Conservation (phyloP, 2,797 vertebrate species). For the Coranthus polyacanthus region DNA sequence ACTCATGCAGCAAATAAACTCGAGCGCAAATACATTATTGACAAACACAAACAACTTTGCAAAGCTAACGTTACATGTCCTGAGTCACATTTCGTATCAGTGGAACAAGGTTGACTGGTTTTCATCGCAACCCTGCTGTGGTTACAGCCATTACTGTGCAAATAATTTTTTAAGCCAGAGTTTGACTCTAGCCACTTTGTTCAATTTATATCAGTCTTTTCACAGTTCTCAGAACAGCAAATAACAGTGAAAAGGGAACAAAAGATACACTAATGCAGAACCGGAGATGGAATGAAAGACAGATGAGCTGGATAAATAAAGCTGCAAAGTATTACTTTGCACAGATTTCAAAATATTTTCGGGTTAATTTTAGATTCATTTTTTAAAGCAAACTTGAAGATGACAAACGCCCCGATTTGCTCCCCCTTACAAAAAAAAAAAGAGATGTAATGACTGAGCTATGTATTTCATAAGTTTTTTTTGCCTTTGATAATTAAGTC, state of each 20-base stretch:
- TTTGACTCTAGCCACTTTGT: constrained; percentile 17
- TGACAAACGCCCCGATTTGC: constrained; percentile 11
- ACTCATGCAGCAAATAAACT: constrained; percentile 38
- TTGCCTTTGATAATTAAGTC: constrained; percentile 52
- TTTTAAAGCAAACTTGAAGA: constrained; percentile 42
- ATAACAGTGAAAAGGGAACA: constrained; percentile 48
- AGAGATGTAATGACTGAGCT: background rate
- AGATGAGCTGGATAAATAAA: constrained; percentile 60
- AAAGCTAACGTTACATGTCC: constrained; percentile 14
- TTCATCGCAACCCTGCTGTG: constrained; percentile 7
- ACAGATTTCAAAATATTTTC: constrained; percentile 43
- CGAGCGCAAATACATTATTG: constrained; percentile 40
- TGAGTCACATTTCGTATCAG: background rate
- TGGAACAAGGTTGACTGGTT: background rate
- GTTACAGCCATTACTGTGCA: constrained; percentile 18
- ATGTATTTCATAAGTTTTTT: constrained; percentile 32
- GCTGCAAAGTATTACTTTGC: constrained; percentile 40
- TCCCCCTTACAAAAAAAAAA: constrained; percentile 7
- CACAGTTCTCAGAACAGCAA: constrained; percentile 51
- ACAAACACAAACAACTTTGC: constrained; percentile 39
- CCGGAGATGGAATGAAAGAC: constrained; percentile 46
- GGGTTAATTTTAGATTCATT: constrained; percentile 18
- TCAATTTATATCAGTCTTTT: constrained; percentile 50
- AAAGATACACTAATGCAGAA: constrained; percentile 48
- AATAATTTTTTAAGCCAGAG: constrained; percentile 7